phyloP scores from a whole-genome alignment of 2,888 invertebrate species.

The Colostygia pectinataria region DNA sequence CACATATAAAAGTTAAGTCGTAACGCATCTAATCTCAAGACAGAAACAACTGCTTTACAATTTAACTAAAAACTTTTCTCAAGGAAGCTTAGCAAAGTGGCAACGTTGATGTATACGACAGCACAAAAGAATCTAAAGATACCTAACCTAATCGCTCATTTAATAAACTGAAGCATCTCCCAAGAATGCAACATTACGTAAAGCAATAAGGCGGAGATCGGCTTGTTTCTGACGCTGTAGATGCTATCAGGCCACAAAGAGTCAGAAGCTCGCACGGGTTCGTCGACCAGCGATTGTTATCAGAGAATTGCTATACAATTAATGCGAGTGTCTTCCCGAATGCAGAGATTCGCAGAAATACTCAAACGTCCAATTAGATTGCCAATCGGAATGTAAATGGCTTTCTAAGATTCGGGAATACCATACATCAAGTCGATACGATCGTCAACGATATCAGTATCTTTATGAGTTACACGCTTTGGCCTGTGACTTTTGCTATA shows the following conservation, averaged over 20 bases:
- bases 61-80: slow-evolving; percentile 50
- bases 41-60: no score
- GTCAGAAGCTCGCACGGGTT: slow-evolving; percentile 66
- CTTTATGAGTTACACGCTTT: background rate
- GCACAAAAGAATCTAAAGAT: slow-evolving; percentile 45
- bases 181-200: slow-evolving; percentile 31
- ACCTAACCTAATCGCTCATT: slow-evolving; percentile 25
- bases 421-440: slow-evolving; percentile 3
- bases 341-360: slow-evolving; percentile 30
- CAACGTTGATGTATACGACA: slow-evolving; percentile 40
- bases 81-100: slow-evolving; percentile 54
- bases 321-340: slow-evolving; percentile 61
- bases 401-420: slow-evolving; percentile 16
- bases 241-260: slow-evolving; percentile 46
- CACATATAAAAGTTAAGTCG: no score
- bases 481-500: no score
- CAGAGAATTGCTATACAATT: slow-evolving; percentile 63
- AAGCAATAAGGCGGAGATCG: slow-evolving; percentile 45
- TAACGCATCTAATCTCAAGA: no score
- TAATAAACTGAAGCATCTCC: slow-evolving; percentile 28
- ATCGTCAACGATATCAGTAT: background rate
- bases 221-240: slow-evolving; percentile 28
- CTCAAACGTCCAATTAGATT: slow-evolving; percentile 23
- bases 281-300: slow-evolving; percentile 67
- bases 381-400: slow-evolving; percentile 18